These are phyloP conservation scores for Cinclus mexicanus DNA, from an alignment of 2,113 vertebrate species.

Conservation along the genomic window DNA sequence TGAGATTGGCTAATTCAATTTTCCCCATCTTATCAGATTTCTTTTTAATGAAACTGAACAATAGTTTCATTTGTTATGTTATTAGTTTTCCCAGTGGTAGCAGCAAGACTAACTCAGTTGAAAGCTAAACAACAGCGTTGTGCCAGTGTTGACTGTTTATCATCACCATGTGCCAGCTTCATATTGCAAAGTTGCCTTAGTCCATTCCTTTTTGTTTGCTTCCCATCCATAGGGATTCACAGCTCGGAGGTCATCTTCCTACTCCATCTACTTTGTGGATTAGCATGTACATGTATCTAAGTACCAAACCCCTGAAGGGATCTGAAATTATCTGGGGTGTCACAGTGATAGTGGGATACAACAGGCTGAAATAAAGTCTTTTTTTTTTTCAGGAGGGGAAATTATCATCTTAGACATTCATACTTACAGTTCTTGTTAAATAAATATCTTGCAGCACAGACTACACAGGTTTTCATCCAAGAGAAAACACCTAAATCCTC, in stretches of 20 bases:
- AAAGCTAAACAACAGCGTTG: constrained; percentile 35
- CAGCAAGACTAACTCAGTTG: constrained; percentile 43
- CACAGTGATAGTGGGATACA: not conserved
- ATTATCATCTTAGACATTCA: not conserved
- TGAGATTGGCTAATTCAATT: constrained; percentile 79
- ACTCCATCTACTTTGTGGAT: constrained; percentile 13
- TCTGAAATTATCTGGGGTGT: not conserved
- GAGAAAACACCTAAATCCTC: constrained; percentile 26
- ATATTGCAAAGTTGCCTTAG: constrained; percentile 15
- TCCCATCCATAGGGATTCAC: not conserved
- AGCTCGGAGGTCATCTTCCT: constrained; percentile 4
- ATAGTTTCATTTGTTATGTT: constrained; percentile 79
- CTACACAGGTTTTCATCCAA: not conserved
- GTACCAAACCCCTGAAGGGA: not conserved
- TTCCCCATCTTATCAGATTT: constrained; percentile 79
- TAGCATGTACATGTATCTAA: not conserved
- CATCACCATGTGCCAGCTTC: constrained; percentile 51
- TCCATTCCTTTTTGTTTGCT: constrained; percentile 14
- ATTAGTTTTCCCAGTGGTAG: constrained; percentile 76
- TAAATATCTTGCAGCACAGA: constrained; percentile 7
- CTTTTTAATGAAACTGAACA: constrained; percentile 82
- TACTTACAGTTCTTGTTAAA: not conserved
- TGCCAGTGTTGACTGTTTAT: constrained; percentile 68
- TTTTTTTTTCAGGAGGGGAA: not conserved
- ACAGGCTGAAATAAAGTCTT: not conserved